Evolutionary conservation across 2,888 invertebrate genomes (phyloP), one percentile per base, ranked within the genome.

Genomic region (Pilophorus perplexus): DNA sequence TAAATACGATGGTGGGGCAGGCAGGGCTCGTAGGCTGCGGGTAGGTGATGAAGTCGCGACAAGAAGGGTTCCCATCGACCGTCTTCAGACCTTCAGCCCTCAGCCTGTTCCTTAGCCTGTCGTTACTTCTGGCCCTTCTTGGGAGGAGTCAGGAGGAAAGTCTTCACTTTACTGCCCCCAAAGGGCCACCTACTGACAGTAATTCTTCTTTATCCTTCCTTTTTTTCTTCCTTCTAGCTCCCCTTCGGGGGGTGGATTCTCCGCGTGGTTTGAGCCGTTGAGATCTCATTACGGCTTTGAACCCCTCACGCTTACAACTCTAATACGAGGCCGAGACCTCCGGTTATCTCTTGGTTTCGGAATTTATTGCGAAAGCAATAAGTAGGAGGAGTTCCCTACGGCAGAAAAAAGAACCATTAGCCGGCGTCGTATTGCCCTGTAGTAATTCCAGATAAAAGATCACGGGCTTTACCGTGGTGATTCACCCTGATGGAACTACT

Each of bases 141-240:
- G 27, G 16, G 52, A 6, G 18, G 28, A 52, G 52, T 52, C 52
- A 14, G 52, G n/a, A n/a, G 52, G n/a, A 28, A 52, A 52, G 28
- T 52, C 52, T 52, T 52, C 52, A 28, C 40, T 59, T 59, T 59
- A 59, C 59, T 42, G 42, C 40, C 42, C 59, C 42, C 59, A 22
- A 40, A 59, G 59, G 42, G 33, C 59, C 59, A 42, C 59, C 59
- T 22, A 40, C 59, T 40, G 59, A 59, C 59, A 59, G 59, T 59
- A 59, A 59, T 59, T 59, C 59, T 59, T 59, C 59, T 59, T 59
- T 59, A 59, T 59, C 54, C 42, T 42, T n/a, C 42, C 25, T 42
- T 28, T 8, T 52, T n/a, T 28, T 14, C 28, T 28, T 25, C 16
- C 28, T 2, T 28, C 52, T n/a, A 8, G 8, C 16, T 14, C 16